Percentiles rank a stretch among this genome's conserved stretches.
phyloP scores from a whole-genome alignment of 1,140 invertebrate species.

The Heliconius eleuchia region DNA sequence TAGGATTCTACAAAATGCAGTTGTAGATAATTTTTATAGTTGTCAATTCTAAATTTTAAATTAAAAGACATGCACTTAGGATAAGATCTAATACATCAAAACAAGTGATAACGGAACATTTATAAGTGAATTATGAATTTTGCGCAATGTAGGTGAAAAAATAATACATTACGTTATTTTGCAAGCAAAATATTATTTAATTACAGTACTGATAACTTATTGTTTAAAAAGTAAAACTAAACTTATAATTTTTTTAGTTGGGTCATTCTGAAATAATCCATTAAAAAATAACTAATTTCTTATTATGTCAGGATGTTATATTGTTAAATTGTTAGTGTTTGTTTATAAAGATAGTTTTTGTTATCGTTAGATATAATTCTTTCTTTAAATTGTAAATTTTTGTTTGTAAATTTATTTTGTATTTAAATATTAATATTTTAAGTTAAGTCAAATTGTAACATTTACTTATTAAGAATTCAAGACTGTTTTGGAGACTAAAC shows the following conservation, averaged over 20 bases:
- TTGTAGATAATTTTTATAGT: conserved; percentile 67
- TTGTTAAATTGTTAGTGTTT: background rate
- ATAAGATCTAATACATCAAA: conserved; percentile 50
- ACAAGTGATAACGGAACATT: conserved; percentile 52
- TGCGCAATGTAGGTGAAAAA: conserved; percentile 70
- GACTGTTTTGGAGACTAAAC: background rate
- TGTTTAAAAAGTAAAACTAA: background rate
- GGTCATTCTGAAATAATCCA: conserved; percentile 2
- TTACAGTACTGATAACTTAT: background rate
- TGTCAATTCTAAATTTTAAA: conserved; percentile 70
- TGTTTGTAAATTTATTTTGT: background rate
- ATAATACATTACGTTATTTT: conserved; percentile 20
- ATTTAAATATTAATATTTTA: background rate
- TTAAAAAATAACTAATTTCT: conserved; percentile 21
- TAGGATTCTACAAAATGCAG: conserved; percentile 74
- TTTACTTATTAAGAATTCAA: background rate
- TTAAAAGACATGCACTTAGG: conserved; percentile 63
- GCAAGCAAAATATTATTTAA: conserved; percentile 8
- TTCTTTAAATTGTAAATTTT: background rate
- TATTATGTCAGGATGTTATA: conserved; percentile 65
- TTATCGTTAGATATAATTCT: background rate
- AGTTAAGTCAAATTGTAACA: background rate
- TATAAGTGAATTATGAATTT: conserved; percentile 73
- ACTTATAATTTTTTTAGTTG: background rate
- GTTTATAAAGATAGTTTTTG: background rate